Conservation (phyloP, 2,797 vertebrate genomes). For the Psittacula echo region DNA sequence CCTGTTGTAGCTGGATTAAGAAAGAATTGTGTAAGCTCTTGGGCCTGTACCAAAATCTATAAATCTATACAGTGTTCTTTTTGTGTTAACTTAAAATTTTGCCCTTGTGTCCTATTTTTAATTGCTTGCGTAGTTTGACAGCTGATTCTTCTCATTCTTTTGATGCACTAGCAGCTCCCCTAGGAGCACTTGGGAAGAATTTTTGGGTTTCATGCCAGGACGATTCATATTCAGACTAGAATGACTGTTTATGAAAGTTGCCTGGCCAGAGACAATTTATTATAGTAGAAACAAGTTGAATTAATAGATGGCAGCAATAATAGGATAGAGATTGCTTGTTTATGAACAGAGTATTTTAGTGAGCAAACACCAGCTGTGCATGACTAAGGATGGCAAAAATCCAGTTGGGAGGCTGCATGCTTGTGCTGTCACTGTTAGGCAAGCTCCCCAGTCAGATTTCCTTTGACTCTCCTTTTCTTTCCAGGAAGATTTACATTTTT, state of each 20-base stretch:
- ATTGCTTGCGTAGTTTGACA: slow-evolving; percentile 61
- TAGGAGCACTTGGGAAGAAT: slow-evolving; percentile 52
- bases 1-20: background rate
- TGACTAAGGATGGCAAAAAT: slow-evolving; percentile 74
- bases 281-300: slow-evolving; percentile 71
- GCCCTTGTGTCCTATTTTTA: slow-evolving; percentile 33
- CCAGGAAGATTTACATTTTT: slow-evolving; percentile 46
- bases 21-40: slow-evolving; percentile 26
- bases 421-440: slow-evolving; percentile 53
- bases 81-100: slow-evolving; percentile 47
- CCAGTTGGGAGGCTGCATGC: slow-evolving; percentile 62
- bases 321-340: slow-evolving; percentile 73
- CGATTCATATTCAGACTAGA: slow-evolving; percentile 57
- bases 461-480: slow-evolving; percentile 49
- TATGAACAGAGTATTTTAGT: slow-evolving; percentile 75
- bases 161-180: slow-evolving; percentile 57
- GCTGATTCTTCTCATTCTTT: slow-evolving; percentile 56
- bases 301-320: slow-evolving; percentile 74
- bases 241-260: slow-evolving; percentile 66
- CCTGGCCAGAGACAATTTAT: slow-evolving; percentile 68
- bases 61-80: slow-evolving; percentile 24
- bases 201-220: slow-evolving; percentile 55
- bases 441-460: slow-evolving; percentile 47
- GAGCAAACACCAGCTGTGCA: slow-evolving; percentile 76
- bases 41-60: background rate